These are phyloP conservation scores for Andrena chrysosceles DNA, from an alignment of 2,888 invertebrate species.

Conservation along the genomic window DNA sequence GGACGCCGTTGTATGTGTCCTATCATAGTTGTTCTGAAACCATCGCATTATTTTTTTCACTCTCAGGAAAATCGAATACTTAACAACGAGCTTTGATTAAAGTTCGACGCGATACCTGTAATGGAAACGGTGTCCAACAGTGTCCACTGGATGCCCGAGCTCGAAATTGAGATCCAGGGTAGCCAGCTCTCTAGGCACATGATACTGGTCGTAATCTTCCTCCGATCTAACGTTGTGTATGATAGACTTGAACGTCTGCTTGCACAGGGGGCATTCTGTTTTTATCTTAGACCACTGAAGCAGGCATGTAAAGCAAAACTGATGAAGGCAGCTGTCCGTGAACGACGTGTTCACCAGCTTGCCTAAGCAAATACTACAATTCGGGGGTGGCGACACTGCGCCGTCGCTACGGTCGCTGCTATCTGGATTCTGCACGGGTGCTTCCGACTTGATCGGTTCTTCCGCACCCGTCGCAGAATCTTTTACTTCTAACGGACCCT, in stretches of 20 bases:
- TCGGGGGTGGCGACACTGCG: conserved; percentile 90
- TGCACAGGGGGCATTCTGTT: conserved; percentile 97
- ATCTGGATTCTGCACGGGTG: conserved; percentile 84
- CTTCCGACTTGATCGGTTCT: conserved; percentile 79
- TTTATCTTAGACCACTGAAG: conserved; percentile 98
- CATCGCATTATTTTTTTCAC: neutral
- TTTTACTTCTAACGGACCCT: conserved; percentile 64
- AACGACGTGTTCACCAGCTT: conserved; percentile 95
- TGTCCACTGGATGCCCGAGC: conserved; percentile 63
- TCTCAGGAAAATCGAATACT: neutral
- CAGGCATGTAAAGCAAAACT: conserved; percentile 97
- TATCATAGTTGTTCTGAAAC: conserved; percentile 89
- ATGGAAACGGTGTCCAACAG: conserved; percentile 62
- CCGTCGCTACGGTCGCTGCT: conserved; percentile 86
- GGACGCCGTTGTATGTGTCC: conserved; percentile 86
- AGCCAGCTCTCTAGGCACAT: conserved; percentile 82
- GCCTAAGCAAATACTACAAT: conserved; percentile 97
- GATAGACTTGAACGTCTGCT: conserved; percentile 95
- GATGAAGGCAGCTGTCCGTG: conserved; percentile 96
- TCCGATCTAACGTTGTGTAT: conserved; percentile 96
- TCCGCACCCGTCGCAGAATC: conserved; percentile 61
- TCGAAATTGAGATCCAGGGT: conserved; percentile 76
- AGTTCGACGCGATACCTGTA: conserved; percentile 67
- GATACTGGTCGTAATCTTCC: conserved; percentile 95
- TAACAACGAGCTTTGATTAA: neutral